Evolutionary conservation across 2,113 vertebrate species (phyloP).

Genomic region (Thamnophis sirtalis): DNA sequence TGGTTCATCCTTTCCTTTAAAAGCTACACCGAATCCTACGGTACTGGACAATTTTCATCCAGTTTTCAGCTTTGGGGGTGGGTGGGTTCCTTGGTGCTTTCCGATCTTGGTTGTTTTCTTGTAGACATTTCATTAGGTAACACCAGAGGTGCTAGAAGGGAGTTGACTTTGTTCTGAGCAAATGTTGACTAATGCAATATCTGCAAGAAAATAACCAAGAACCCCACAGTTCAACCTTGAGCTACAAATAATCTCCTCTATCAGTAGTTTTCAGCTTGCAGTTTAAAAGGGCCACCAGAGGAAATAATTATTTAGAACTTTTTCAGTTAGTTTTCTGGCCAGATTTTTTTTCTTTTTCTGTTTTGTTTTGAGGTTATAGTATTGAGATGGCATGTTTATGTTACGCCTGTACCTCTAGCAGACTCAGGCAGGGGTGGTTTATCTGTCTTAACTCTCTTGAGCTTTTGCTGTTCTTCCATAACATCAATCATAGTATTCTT

Average conservation of each 20-base stretch:
- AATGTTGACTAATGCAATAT: too few species aligned
- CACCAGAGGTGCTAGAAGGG: too few species aligned
- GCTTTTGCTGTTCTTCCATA: not conserved
- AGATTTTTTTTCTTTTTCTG: not conserved
- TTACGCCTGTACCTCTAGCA: too few species aligned
- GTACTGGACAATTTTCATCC: not conserved
- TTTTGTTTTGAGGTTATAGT: not conserved
- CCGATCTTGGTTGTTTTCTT: too few species aligned
- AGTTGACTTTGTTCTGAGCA: too few species aligned
- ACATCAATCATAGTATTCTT: not conserved
- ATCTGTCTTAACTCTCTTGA: not conserved
- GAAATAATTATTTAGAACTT: not conserved
- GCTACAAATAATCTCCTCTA: too few species aligned
- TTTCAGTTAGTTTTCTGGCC: not conserved
- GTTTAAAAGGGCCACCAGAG: not conserved
- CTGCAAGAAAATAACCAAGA: too few species aligned
- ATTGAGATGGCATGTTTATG: too few species aligned
- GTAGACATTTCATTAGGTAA: too few species aligned
- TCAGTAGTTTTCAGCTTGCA: not conserved
- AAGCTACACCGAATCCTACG: not conserved
- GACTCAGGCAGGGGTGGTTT: not conserved
- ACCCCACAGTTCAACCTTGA: too few species aligned
- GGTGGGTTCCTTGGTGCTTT: too few species aligned
- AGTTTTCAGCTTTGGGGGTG: not conserved
- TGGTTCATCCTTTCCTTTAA: not conserved